Conservation (phyloP, 2,797 vertebrate species). For the Sandelia bainsii region DNA sequence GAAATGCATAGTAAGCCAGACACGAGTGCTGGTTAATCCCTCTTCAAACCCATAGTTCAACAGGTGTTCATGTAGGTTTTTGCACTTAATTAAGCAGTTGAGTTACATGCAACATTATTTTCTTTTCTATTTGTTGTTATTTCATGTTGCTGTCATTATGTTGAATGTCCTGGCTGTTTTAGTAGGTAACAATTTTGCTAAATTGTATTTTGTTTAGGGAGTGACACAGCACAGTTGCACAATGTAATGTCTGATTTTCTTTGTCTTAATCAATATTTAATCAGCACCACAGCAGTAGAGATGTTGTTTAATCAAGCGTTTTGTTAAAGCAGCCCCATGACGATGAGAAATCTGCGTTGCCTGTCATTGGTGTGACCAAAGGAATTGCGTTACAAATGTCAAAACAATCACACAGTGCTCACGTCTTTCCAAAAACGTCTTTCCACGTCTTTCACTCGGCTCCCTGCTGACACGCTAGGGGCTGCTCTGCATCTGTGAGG, state of each 20-base stretch:
- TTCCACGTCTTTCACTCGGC: too few species aligned
- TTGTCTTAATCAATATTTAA: conserved; percentile 57
- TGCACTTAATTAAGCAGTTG: conserved; percentile 9
- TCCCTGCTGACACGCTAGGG: conserved; percentile 32
- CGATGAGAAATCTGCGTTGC: conserved; percentile 28
- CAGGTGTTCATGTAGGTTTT: conserved; percentile 21
- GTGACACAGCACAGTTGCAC: conserved; percentile 43
- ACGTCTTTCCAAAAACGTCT: conserved; percentile 4
- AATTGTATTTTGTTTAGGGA: conserved; percentile 16
- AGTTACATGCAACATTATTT: conserved; percentile 9
- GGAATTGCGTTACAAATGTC: conserved; percentile 9
- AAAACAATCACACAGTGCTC: neutral
- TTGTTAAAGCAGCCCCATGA: conserved; percentile 29
- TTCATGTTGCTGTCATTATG: neutral
- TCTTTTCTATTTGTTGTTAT: conserved; percentile 7
- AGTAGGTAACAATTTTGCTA: conserved; percentile 14
- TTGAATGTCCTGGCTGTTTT: neutral
- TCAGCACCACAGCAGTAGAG: conserved; percentile 27
- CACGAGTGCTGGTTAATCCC: neutral
- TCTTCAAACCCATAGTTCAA: neutral
- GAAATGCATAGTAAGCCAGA: conserved; percentile 3
- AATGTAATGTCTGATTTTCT: conserved; percentile 48
- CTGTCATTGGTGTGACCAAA: neutral
- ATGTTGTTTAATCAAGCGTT: conserved; percentile 47
- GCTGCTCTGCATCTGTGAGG: conserved; percentile 24